Percentiles rank a stretch among this genome's conserved stretches.
phyloP scores from a whole-genome alignment of 2,888 invertebrate species.

The Neocrepidodera transversa region DNA sequence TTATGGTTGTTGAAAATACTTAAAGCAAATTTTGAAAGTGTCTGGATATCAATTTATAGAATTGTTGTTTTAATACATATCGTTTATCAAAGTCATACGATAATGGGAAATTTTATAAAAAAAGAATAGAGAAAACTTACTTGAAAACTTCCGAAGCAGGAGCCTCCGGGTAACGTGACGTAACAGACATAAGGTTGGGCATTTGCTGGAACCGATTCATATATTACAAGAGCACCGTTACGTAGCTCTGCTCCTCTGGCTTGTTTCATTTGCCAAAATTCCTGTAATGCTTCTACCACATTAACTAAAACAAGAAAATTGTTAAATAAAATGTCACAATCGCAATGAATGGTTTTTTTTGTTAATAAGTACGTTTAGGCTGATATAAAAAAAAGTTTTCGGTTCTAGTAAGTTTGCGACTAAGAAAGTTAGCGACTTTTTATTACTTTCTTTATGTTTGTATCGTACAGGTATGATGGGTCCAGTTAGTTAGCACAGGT shows the following conservation, averaged over 20 bases:
- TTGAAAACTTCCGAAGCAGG: conserved; percentile 95
- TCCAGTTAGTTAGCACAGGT: not conserved
- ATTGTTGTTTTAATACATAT: too few relatives aligned
- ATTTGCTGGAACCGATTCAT: conserved; percentile 91
- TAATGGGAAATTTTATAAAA: too few relatives aligned
- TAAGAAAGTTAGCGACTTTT: too few relatives aligned
- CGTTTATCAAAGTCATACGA: too few relatives aligned
- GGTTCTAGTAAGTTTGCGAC: too few relatives aligned
- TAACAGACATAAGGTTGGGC: conserved; percentile 94
- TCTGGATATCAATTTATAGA: too few relatives aligned
- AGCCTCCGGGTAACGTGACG: conserved; percentile 92
- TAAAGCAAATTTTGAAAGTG: too few relatives aligned
- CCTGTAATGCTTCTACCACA: conserved; percentile 94
- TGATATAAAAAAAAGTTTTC: too few relatives aligned
- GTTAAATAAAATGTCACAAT: too few relatives aligned
- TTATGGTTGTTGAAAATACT: too few relatives aligned
- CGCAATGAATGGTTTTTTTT: too few relatives aligned
- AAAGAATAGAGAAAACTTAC: too few relatives aligned
- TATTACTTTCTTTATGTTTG: not conserved
- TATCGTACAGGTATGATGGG: not conserved
- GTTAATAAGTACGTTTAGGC: not conserved
- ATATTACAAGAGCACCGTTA: conserved; percentile 90
- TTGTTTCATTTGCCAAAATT: conserved; percentile 98
- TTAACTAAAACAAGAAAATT: conserved; percentile 71
- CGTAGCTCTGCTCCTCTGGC: conserved; percentile 84